Evolutionary conservation across 2,888 invertebrate genomes (phyloP), one percentile per base, ranked within the genome.

Genomic region (Tenthredo scrophulariae): DNA sequence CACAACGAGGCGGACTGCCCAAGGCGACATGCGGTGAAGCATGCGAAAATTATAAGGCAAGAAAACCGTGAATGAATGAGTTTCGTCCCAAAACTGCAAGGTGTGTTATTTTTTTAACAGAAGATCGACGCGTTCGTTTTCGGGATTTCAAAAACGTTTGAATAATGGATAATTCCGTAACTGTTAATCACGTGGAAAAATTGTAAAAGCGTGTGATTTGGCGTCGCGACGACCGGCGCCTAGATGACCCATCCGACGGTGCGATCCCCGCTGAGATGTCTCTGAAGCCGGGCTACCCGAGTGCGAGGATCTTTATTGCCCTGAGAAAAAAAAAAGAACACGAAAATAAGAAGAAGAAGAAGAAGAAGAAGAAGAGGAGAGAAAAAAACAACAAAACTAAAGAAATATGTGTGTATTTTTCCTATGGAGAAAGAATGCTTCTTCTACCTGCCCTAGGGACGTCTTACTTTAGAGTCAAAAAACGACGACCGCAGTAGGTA

Each of bases 231-330:
- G 86, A 83, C 26, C 58, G 75, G 70, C 75, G 85, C 80, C 62
- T 65, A 43, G 65, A 29, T 46, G 83, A 83, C 83, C 67, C 67
- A 80, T 84, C 85, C 67, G 75, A 54, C 74, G 74, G 58, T 85
- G 84, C 86, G 87, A 87, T 86, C 84, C 87, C 87, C 77, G 86
- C 86, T 86, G 88, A 86, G 87, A 87, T 84, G 86, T 88, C 87
- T 86, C 84, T 33, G 29, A 84, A 65, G 67, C 75, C n/a, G 46
- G 74, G 67, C 40, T n/a, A 84, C 33, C 72, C 43, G 58, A 85
- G 62, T 82, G 82, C 62, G 84, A 72, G 83, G 86, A 87, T 85
- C 85, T 85, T 85, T 85, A 85, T 85, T 85, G 50, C 85, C 85
- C 70, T 37, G 80, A 67, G 84, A 79, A 84, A 79, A 79, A 65